Conservation (phyloP, 2,113 vertebrate genomes). For the Chloroceryle aenea region DNA sequence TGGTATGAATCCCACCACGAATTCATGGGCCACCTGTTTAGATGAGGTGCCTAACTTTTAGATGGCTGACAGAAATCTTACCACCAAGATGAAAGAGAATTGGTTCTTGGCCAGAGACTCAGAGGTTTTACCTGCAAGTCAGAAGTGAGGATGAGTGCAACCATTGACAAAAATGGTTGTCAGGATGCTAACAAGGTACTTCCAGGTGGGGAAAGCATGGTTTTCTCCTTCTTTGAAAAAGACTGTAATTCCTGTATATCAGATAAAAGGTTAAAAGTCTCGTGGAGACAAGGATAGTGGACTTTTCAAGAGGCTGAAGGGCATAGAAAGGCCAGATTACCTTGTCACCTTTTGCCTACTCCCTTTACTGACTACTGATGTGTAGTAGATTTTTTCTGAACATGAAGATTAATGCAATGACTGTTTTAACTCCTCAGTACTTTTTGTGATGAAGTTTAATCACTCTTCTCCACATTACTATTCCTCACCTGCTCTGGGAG, state of each 20-base stretch:
- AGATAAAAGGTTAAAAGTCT: not conserved
- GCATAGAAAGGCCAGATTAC: constrained; percentile 52
- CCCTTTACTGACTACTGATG: constrained; percentile 70
- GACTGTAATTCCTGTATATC: not conserved
- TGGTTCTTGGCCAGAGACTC: not conserved
- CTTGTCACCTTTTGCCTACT: constrained; percentile 69
- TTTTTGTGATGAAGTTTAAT: constrained; percentile 75
- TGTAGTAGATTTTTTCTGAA: constrained; percentile 68
- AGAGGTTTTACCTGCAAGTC: not conserved
- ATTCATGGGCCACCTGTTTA: not conserved
- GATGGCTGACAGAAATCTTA: not conserved
- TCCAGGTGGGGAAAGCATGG: not conserved
- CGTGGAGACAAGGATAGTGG: not conserved
- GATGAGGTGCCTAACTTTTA: not conserved
- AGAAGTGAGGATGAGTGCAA: not conserved
- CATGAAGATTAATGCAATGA: constrained; percentile 77
- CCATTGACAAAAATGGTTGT: not conserved
- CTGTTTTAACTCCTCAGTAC: constrained; percentile 64
- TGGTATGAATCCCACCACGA: not conserved
- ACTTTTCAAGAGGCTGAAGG: constrained; percentile 32
- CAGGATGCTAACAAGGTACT: not conserved
- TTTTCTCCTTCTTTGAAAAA: not conserved
- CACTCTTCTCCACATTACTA: constrained; percentile 64
- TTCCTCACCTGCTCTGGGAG: constrained; percentile 74
- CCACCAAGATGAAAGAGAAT: not conserved